A percentile compares a stretch with the other conserved stretches of the same genome.
Evolutionary conservation across 2,113 vertebrate genomes (phyloP).

Genomic region (Sinocyclocheilus maitianheensis): DNA sequence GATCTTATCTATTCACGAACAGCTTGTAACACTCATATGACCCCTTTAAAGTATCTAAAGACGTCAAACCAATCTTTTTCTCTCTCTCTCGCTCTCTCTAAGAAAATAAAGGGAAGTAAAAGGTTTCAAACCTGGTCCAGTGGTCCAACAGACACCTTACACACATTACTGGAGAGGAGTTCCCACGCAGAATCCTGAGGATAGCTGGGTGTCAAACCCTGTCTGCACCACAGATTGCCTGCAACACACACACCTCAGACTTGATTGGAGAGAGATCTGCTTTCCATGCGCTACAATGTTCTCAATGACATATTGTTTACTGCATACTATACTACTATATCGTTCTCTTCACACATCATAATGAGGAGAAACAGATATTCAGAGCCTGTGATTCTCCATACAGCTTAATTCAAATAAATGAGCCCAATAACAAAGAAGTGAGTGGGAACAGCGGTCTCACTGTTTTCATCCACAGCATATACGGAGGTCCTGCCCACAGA

Average conservation of each 20-base stretch:
- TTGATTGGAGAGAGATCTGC: background rate
- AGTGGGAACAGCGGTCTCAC: conserved; percentile 69
- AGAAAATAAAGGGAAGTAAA: background rate
- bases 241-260: conserved; percentile 1
- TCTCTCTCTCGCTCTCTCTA: too few species aligned
- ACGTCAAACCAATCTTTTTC: too few species aligned
- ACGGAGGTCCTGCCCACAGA: conserved; percentile 92
- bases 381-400: background rate
- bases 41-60: too few species aligned
- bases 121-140: conserved; percentile 87
- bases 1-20: too few species aligned
- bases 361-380: background rate
- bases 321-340: background rate
- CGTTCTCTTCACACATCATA: background rate
- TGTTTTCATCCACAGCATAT: conserved; percentile 88
- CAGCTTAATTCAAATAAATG: background rate
- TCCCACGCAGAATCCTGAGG: conserved; percentile 93
- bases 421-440: background rate
- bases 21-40: too few species aligned
- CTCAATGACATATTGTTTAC: background rate
- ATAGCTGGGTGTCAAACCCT: conserved; percentile 92
- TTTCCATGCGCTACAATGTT: background rate
- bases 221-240: conserved; percentile 93
- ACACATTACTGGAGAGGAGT: conserved; percentile 91
- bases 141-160: conserved; percentile 89